phyloP scores from a whole-genome alignment of 2,797 vertebrate genomes.

The Xyrichtys novacula region DNA sequence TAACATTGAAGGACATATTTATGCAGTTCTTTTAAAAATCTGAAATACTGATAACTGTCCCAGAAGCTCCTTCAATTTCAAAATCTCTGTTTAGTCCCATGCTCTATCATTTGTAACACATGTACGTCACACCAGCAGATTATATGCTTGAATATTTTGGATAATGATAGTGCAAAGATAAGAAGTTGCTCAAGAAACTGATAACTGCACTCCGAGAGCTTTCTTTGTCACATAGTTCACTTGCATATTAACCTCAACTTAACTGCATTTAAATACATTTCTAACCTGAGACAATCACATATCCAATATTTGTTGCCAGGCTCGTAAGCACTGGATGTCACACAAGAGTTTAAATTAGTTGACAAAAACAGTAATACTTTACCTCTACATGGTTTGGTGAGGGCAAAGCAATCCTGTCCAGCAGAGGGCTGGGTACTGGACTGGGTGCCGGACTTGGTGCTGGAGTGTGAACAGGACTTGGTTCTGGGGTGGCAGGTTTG shows the following conservation, averaged over 20 bases:
- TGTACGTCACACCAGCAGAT: slow-evolving; percentile 16
- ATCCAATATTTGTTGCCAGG: not conserved
- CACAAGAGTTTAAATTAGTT: not conserved
- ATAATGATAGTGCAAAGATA: slow-evolving; percentile 28
- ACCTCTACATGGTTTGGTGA: slow-evolving; percentile 83
- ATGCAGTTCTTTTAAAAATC: not conserved
- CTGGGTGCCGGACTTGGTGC: slow-evolving; percentile 58
- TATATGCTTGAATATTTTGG: not conserved
- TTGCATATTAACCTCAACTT: not conserved
- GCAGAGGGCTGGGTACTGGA: slow-evolving; percentile 63
- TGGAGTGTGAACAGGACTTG: slow-evolving; percentile 54
- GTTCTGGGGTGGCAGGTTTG: slow-evolving; percentile 60
- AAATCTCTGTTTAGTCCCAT: not conserved
- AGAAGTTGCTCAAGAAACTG: slow-evolving; percentile 2
- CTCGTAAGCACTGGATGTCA: too few relatives aligned
- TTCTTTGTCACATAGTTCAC: slow-evolving; percentile 10
- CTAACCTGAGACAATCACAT: not conserved
- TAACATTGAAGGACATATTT: not conserved
- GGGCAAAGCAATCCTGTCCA: slow-evolving; percentile 61
- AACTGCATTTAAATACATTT: not conserved
- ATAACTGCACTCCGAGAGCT: not conserved
- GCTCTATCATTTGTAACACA: slow-evolving; percentile 29
- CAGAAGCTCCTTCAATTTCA: not conserved
- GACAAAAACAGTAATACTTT: slow-evolving; percentile 13
- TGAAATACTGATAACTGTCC: not conserved